Percentiles rank a stretch among this genome's conserved stretches.
phyloP scores from a whole-genome alignment of 2,797 vertebrate species.

The Trachops cirrhosus region DNA sequence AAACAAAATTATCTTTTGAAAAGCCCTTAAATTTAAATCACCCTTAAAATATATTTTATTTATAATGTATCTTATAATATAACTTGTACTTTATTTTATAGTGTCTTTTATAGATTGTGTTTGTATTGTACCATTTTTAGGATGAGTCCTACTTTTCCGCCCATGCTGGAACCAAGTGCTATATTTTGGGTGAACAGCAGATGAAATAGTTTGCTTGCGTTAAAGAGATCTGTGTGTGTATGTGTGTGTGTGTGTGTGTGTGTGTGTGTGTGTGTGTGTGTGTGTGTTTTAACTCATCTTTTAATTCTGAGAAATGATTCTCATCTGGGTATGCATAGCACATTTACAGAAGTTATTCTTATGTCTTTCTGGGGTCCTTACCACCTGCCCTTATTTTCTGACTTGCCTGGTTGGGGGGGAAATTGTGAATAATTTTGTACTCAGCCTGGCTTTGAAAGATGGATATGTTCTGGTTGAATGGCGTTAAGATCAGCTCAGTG shows the following conservation, averaged over 20 bases:
- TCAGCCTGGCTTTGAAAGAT: constrained; percentile 12
- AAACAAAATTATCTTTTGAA: not conserved
- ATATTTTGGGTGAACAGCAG: not conserved
- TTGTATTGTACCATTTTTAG: not conserved
- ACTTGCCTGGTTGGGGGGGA: not conserved
- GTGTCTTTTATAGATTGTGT: not conserved
- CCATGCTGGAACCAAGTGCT: not conserved
- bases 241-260: too few species aligned
- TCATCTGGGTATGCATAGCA: not conserved
- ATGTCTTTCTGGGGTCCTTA: not conserved
- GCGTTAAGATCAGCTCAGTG: not conserved
- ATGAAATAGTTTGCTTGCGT: not conserved
- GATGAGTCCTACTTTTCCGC: not conserved
- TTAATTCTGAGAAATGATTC: constrained; percentile 18
- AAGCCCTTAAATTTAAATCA: not conserved
- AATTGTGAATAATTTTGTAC: not conserved
- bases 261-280: too few species aligned
- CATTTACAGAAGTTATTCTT: constrained; percentile 4
- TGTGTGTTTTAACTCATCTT: not conserved
- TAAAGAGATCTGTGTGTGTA: not conserved
- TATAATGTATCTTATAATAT: not conserved
- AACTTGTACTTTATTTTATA: not conserved
- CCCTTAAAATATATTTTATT: not conserved
- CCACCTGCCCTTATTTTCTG: not conserved
- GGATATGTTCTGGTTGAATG: not conserved